phyloP scores from a whole-genome alignment of 2,888 invertebrate species.

The Peribatodes rhomboidaria region DNA sequence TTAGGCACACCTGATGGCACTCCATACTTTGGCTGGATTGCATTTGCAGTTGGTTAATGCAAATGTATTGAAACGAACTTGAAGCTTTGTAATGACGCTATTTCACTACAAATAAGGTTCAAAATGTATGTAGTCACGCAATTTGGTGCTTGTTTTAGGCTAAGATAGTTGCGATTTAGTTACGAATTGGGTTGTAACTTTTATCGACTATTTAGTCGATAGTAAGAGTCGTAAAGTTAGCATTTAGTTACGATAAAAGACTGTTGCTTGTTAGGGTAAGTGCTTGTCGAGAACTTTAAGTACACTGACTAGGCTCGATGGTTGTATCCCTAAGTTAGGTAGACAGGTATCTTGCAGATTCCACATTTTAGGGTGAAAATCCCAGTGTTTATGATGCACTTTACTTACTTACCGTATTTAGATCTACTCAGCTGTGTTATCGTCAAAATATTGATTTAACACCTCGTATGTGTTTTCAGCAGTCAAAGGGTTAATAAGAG shows the following conservation, averaged over 20 bases:
- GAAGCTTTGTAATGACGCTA: background rate
- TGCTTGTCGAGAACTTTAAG: background rate
- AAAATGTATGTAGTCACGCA: background rate
- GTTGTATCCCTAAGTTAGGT: too few species aligned
- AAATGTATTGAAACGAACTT: conserved; percentile 41
- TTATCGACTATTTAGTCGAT: conserved; percentile 11
- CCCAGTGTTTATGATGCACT: too few species aligned
- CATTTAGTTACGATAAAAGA: conserved; percentile 9
- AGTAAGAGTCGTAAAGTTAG: conserved; percentile 14
- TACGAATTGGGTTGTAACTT: conserved; percentile 24
- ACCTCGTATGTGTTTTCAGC: too few species aligned
- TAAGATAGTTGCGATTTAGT: conserved; percentile 12
- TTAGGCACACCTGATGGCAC: conserved; percentile 77
- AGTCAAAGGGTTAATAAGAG: too few species aligned
- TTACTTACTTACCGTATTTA: too few species aligned
- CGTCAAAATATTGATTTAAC: too few species aligned
- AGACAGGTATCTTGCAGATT: too few species aligned
- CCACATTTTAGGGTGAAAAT: too few species aligned
- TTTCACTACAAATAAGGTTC: conserved; percentile 11
- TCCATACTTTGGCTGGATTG: conserved; percentile 60
- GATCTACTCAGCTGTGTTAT: too few species aligned
- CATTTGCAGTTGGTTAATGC: conserved; percentile 50
- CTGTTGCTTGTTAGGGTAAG: conserved; percentile 16
- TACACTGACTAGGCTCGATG: background rate
- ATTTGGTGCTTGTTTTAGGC: conserved; percentile 8